Evolutionary conservation across 1,140 invertebrate species (phyloP).

Genomic region (Lamellibrachia luymesi): DNA sequence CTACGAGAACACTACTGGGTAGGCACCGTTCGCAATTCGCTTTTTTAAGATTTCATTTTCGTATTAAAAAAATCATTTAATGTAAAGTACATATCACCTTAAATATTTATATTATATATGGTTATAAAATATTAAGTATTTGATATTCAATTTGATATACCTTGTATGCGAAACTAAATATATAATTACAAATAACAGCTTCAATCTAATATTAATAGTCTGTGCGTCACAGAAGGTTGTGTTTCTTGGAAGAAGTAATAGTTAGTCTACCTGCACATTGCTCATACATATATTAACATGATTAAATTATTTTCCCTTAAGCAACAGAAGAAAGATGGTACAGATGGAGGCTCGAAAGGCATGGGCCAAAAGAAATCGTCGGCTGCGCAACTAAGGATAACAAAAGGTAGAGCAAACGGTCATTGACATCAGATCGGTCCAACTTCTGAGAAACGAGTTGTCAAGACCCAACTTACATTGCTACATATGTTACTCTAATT

Average conservation of each 20-base stretch:
- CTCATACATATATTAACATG: conserved; percentile 63
- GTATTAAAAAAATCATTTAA: neutral
- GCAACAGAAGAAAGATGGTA: conserved; percentile 96
- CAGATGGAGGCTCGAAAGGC: conserved; percentile 63
- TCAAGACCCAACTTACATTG: neutral
- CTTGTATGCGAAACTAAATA: neutral
- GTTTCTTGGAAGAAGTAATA: neutral
- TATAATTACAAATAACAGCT: neutral
- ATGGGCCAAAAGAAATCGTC: conserved; percentile 84
- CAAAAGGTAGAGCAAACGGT: conserved; percentile 74
- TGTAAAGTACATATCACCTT: neutral
- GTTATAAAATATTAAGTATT: neutral
- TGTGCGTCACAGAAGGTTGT: neutral
- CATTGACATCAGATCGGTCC: neutral
- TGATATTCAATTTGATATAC: neutral
- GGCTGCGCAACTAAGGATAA: conserved; percentile 92
- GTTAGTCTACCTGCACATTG: neutral
- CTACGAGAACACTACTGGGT: neutral
- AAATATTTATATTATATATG: neutral
- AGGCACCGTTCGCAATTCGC: neutral
- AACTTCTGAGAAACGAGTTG: neutral
- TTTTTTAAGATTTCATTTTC: neutral
- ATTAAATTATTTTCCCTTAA: conserved; percentile 97
- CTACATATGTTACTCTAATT: neutral
- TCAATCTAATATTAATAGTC: conserved; percentile 1